Evolutionary conservation across 1,140 invertebrate genomes (phyloP).

Genomic region (Helicorthomorpha holstii): DNA sequence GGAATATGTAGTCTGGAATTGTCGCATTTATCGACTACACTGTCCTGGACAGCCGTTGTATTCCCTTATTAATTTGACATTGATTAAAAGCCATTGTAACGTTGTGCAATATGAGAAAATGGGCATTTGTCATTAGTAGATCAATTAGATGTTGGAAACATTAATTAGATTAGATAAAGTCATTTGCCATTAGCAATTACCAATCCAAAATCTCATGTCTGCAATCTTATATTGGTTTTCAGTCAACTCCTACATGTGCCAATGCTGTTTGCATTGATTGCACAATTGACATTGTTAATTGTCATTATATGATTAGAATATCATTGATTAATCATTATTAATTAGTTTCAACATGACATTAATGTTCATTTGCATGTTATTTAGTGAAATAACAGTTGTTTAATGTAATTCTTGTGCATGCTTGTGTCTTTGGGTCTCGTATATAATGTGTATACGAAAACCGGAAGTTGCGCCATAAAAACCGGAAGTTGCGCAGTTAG

Average conservation of each 20-base stretch:
- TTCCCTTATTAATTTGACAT: background rate
- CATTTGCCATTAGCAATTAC: background rate
- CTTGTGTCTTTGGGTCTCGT: background rate
- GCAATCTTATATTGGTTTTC: background rate
- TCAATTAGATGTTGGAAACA: background rate
- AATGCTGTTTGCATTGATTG: background rate
- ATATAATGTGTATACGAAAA: background rate
- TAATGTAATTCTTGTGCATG: background rate
- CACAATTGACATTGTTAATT: background rate
- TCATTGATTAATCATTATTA: background rate
- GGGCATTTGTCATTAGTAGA: background rate
- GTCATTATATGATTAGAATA: background rate
- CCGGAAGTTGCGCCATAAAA: background rate
- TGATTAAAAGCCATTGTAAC: background rate
- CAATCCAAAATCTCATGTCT: background rate
- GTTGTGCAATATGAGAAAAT: background rate
- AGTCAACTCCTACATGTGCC: background rate
- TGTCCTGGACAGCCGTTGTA: background rate
- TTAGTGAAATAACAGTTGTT: background rate
- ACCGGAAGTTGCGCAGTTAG: background rate
- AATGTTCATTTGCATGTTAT: background rate
- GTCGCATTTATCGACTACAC: background rate
- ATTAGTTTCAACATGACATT: background rate
- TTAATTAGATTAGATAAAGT: background rate
- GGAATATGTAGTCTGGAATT: background rate